phyloP scores from a whole-genome alignment of 2,797 vertebrate species.

The Eremophila alpestris region DNA sequence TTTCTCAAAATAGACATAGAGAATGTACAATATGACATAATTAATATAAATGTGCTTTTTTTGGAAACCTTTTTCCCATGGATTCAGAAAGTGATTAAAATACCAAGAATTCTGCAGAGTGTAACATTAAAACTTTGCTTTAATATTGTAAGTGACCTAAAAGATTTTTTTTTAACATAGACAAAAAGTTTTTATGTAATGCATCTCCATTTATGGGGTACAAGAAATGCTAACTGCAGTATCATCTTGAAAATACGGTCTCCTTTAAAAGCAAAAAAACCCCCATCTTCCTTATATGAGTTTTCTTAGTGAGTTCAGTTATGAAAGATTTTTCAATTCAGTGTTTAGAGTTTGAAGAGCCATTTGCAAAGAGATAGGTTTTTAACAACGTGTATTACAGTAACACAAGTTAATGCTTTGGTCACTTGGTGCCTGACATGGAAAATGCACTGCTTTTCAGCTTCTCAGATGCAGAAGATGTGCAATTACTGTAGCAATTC shows the following conservation, averaged over 20 bases:
- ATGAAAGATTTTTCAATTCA: neutral
- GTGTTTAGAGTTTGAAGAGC: neutral
- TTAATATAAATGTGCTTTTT: neutral
- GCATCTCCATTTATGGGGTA: neutral
- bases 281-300: accelerated
- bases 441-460: neutral
- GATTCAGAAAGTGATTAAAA: neutral
- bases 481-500: conserved; percentile 5
- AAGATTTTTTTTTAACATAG: neutral
- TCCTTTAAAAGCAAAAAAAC: neutral
- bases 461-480: neutral
- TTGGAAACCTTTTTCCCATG: neutral
- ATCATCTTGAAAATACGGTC: neutral
- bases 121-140: neutral
- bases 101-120: neutral
- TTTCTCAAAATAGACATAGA: neutral
- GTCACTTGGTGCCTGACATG: neutral
- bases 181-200: neutral
- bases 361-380: neutral
- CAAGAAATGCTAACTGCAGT: neutral
- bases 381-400: neutral
- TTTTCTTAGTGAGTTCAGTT: neutral
- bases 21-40: neutral
- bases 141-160: neutral
- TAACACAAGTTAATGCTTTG: neutral